phyloP scores from a whole-genome alignment of 2,113 vertebrate species.

The Todiramphus chloris region DNA sequence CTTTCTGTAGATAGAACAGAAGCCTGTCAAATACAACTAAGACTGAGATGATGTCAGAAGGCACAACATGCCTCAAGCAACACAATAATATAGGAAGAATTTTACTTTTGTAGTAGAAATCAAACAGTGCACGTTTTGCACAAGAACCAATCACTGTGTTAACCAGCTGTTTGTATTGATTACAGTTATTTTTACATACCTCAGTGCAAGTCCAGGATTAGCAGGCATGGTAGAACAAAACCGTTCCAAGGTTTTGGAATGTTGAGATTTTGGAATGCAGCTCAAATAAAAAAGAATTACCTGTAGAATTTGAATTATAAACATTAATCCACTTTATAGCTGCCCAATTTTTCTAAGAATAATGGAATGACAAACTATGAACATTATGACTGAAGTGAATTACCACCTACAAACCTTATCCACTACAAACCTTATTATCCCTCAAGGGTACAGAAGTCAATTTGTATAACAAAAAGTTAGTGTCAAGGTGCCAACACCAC shows the following conservation, averaged over 20 bases:
- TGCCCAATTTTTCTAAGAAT: background rate
- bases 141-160: background rate
- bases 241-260: constrained; percentile 89
- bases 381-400: background rate
- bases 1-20: background rate
- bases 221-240: constrained; percentile 89
- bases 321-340: background rate
- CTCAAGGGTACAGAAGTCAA: background rate
- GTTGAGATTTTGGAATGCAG: constrained; percentile 87
- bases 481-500: background rate
- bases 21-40: background rate
- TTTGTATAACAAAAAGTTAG: background rate
- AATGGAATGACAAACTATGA: background rate
- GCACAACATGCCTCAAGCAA: background rate
- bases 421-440: background rate
- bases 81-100: background rate
- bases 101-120: background rate
- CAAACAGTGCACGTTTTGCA: background rate
- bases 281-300: constrained; percentile 91
- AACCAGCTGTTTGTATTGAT: background rate
- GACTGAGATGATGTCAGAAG: background rate
- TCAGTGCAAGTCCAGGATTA: constrained; percentile 91
- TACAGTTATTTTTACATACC: constrained; percentile 76
- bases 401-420: background rate
- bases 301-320: constrained; percentile 75